A percentile compares a stretch with the other conserved stretches of the same genome.
Evolutionary conservation across 2,797 vertebrate species (phyloP).

Genomic region (Parauchenoglanis punctatus): DNA sequence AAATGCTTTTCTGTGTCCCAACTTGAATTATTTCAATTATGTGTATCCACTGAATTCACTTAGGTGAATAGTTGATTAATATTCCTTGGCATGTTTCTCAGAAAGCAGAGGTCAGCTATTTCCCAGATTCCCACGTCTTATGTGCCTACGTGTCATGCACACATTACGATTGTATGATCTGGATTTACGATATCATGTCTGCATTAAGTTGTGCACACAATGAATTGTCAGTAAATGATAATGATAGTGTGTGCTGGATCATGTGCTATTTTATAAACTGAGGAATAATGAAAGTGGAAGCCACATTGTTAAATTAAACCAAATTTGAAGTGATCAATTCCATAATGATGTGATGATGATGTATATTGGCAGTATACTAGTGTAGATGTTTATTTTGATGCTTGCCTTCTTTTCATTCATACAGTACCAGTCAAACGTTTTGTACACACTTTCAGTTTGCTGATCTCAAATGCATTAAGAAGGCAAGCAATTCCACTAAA

Average conservation of each 20-base stretch:
- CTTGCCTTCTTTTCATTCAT: neutral
- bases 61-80: neutral
- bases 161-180: neutral
- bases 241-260: neutral
- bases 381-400: neutral
- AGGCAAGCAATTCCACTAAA: too few relatives aligned
- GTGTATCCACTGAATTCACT: neutral
- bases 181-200: neutral
- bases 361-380: neutral
- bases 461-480: too few relatives aligned
- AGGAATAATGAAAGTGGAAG: neutral
- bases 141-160: neutral
- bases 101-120: neutral
- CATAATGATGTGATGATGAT: too few relatives aligned
- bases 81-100: neutral
- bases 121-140: neutral
- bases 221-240: too few relatives aligned
- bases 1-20: neutral
- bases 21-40: neutral
- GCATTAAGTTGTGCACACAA: neutral
- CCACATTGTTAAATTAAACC: neutral
- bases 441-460: too few relatives aligned
- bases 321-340: neutral
- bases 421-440: too few relatives aligned
- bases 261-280: slow-evolving; percentile 14